phyloP scores from a whole-genome alignment of 1,140 invertebrate genomes.

The Carposina sasakii region DNA sequence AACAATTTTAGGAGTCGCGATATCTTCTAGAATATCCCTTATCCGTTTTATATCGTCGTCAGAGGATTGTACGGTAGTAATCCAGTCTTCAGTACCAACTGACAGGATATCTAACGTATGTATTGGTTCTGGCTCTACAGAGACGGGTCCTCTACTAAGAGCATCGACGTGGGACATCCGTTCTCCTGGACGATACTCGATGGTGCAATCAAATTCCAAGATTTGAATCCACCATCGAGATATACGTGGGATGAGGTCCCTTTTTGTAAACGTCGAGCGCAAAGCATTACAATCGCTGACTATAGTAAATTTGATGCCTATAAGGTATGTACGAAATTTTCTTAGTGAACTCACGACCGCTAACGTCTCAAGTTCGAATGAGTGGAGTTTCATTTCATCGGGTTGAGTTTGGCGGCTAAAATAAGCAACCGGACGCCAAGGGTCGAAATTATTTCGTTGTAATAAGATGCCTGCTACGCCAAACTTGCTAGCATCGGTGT shows the following conservation, averaged over 20 bases:
- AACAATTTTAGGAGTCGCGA: not conserved
- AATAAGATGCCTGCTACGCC: slow-evolving; percentile 36
- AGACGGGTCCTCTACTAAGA: slow-evolving; percentile 7
- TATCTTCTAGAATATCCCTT: slow-evolving; percentile 1
- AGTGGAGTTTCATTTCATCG: slow-evolving; percentile 41
- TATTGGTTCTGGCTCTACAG: not conserved
- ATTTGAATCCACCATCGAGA: slow-evolving; percentile 37
- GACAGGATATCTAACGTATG: slow-evolving; percentile 6
- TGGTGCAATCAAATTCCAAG: slow-evolving; percentile 28
- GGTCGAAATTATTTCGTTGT: slow-evolving; percentile 35
- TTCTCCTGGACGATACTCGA: slow-evolving; percentile 31
- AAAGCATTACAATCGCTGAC: slow-evolving; percentile 40
- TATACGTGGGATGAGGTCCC: slow-evolving; percentile 18
- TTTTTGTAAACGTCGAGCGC: slow-evolving; percentile 17
- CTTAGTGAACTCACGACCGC: slow-evolving; percentile 26
- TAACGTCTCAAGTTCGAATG: slow-evolving; percentile 44
- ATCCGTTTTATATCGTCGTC: slow-evolving; percentile 12
- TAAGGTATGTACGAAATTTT: slow-evolving; percentile 31
- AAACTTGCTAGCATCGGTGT: slow-evolving; percentile 33
- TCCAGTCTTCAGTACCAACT: slow-evolving; percentile 4
- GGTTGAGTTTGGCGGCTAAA: slow-evolving; percentile 25
- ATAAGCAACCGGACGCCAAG: no score
- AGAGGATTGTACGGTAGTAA: slow-evolving; percentile 2
- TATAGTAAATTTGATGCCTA: slow-evolving; percentile 32
- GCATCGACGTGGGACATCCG: slow-evolving; percentile 28